Conservation (phyloP, 92 coral and sea anemone species). For the Diadumene lineata region DNA sequence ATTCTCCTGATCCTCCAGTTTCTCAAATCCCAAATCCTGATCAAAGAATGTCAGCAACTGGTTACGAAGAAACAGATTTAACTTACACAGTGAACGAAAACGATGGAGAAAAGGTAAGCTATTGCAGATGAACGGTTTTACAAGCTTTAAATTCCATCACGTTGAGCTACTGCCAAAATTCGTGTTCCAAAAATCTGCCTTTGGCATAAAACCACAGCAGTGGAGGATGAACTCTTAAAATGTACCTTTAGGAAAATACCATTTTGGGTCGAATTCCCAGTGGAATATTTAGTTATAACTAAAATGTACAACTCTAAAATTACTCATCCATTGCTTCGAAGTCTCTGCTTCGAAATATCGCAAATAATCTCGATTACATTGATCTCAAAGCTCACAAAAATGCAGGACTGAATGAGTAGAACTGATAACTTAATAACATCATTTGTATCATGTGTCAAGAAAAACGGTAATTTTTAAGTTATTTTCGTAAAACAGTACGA, state of each 20-base stretch:
- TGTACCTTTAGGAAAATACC: neutral
- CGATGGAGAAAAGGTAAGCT: conserved; percentile 80
- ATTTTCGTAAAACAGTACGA: neutral
- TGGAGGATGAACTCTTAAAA: neutral
- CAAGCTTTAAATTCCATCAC: neutral
- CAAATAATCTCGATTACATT: neutral
- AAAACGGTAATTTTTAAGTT: too few species aligned
- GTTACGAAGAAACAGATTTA: conserved; percentile 98
- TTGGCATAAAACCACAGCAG: neutral
- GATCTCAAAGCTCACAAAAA: too few species aligned
- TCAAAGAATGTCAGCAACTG: conserved; percentile 99
- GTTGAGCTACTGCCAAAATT: neutral
- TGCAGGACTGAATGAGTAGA: too few species aligned
- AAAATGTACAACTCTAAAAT: neutral
- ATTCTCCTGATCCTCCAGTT: conserved; percentile 97
- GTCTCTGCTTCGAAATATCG: neutral
- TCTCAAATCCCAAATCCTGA: conserved; percentile 91
- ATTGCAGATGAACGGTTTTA: neutral
- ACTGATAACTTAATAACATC: too few species aligned
- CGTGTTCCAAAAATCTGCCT: neutral
- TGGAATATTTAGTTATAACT: neutral
- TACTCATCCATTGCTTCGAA: neutral
- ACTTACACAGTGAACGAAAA: conserved; percentile 93
- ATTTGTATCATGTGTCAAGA: too few species aligned
- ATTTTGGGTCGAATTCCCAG: neutral